Evolutionary conservation across 2,113 vertebrate genomes (phyloP).

Genomic region (Clarias gariepinus): DNA sequence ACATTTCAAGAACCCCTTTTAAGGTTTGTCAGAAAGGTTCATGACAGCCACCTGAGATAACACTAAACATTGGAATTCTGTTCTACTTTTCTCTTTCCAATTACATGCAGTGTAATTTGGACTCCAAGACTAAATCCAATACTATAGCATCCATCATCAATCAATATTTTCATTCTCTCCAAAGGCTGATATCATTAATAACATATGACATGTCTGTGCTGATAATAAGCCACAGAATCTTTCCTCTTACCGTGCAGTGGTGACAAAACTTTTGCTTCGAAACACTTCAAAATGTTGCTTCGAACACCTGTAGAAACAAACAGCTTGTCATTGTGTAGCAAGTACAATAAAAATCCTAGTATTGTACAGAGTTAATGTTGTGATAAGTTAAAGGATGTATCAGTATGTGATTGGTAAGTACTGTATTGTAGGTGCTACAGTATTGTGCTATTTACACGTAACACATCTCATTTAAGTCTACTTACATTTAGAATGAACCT

Average conservation of each 20-base stretch:
- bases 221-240: constrained; percentile 74
- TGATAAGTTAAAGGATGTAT: constrained; percentile 6
- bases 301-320: constrained; percentile 72
- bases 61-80: constrained; percentile 11
- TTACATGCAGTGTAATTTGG: constrained; percentile 29
- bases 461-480: neutral
- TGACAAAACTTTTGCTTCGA: constrained; percentile 67
- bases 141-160: constrained; percentile 70
- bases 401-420: constrained; percentile 33
- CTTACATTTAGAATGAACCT: neutral
- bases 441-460: neutral
- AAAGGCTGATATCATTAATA: constrained; percentile 75
- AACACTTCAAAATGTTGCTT: constrained; percentile 59
- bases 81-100: constrained; percentile 30
- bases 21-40: neutral
- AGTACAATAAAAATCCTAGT: neutral
- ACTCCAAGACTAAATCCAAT: constrained; percentile 32
- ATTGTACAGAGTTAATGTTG: no score
- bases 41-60: constrained; percentile 4
- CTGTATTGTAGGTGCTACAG: constrained; percentile 32
- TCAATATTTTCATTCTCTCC: constrained; percentile 72
- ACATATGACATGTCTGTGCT: constrained; percentile 70
- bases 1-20: neutral
- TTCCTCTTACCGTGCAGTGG: constrained; percentile 73
- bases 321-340: constrained; percentile 58